Percentiles rank a stretch among this genome's conserved stretches.
These are phyloP conservation scores for Speoplatyrhinus poulsoni DNA, from an alignment of 2,113 vertebrate genomes.

Conservation along the genomic window DNA sequence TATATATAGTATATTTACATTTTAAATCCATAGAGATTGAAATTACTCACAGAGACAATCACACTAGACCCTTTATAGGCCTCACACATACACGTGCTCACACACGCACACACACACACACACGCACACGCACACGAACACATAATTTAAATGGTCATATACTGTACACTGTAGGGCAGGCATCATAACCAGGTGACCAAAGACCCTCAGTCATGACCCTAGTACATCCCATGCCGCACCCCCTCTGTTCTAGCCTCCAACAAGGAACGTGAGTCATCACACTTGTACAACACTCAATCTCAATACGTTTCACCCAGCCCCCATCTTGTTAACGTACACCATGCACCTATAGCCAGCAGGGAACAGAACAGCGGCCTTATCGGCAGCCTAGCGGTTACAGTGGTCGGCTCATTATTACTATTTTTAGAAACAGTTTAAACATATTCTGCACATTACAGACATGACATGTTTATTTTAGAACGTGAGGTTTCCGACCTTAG, in stretches of 20 bases:
- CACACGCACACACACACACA: conserved; percentile 2
- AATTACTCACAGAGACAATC: conserved; percentile 60
- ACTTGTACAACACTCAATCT: conserved; percentile 34
- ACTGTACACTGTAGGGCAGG: neutral
- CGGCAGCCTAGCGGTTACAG: too few relatives aligned
- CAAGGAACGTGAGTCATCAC: conserved; percentile 45
- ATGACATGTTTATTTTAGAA: too few relatives aligned
- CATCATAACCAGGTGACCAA: too few relatives aligned
- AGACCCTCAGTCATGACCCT: too few relatives aligned
- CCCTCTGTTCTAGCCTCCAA: conserved; percentile 28
- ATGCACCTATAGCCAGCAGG: too few relatives aligned
- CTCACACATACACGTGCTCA: conserved; percentile 12
- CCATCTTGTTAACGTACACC: neutral
- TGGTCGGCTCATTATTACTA: too few relatives aligned
- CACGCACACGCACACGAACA: conserved; percentile 10
- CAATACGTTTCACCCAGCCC: conserved; percentile 4
- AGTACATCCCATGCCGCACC: too few relatives aligned
- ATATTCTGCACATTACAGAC: too few relatives aligned
- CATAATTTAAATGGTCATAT: conserved; percentile 35
- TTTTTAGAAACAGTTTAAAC: too few relatives aligned
- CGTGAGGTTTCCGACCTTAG: too few relatives aligned
- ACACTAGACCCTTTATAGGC: conserved; percentile 51
- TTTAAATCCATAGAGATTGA: conserved; percentile 55
- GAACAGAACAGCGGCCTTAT: too few relatives aligned
- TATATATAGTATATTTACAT: conserved; percentile 37